These are phyloP conservation scores for Nymphalis c-album DNA, from an alignment of 2,888 invertebrate species.

Conservation along the genomic window DNA sequence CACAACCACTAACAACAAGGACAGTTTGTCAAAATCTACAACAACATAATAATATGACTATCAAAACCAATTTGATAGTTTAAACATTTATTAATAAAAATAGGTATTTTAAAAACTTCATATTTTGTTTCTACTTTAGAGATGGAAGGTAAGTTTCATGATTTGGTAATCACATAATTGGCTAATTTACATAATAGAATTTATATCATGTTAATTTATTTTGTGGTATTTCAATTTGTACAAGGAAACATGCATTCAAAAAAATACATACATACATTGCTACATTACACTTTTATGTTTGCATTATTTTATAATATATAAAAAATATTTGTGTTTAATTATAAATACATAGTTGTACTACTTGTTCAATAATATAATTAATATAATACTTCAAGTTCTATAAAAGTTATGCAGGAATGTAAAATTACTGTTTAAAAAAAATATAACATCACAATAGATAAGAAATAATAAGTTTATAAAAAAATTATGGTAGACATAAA, in stretches of 20 bases:
- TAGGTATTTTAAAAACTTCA: constrained; percentile 16
- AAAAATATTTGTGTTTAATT: too few species aligned
- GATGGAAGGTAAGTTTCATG: constrained; percentile 16
- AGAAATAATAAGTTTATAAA: background rate
- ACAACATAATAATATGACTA: constrained; percentile 21
- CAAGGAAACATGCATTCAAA: background rate
- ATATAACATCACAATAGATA: background rate
- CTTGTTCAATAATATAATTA: background rate
- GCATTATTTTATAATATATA: too few species aligned
- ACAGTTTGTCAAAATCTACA: constrained; percentile 18
- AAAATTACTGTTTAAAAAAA: constrained; percentile 8
- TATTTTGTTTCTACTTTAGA: background rate
- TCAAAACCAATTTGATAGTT: constrained; percentile 6
- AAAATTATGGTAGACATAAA: background rate
- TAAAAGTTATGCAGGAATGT: constrained; percentile 22
- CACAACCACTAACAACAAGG: constrained; percentile 32
- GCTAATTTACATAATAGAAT: background rate
- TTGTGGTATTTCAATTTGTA: background rate
- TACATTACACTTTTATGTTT: too few species aligned
- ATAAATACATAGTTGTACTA: constrained; percentile 2
- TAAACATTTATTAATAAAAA: constrained; percentile 6
- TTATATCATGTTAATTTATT: background rate
- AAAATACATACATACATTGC: too few species aligned
- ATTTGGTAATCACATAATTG: background rate
- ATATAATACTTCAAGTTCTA: constrained; percentile 6